These are phyloP conservation scores for Parasteatoda lunata DNA, from an alignment of 2,888 invertebrate genomes.

Conservation along the genomic window DNA sequence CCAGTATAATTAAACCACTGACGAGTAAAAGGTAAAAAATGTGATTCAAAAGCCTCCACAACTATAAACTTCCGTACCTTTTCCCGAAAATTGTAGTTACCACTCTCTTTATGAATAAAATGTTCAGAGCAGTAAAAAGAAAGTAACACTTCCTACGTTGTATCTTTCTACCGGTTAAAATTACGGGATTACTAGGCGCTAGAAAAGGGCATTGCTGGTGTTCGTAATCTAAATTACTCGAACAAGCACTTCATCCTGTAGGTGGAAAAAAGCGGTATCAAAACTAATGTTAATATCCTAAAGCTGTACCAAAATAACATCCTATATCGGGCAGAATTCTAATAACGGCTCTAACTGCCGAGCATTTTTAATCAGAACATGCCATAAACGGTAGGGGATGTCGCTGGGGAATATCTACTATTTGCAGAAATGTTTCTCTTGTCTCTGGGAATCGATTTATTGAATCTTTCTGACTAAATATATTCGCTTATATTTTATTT, in stretches of 20 bases:
- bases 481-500: too few species aligned
- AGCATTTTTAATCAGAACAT: conserved; percentile 68
- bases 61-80: conserved; percentile 17
- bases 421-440: conserved; percentile 19
- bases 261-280: conserved; percentile 60
- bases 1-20: not conserved
- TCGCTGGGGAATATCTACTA: conserved; percentile 27
- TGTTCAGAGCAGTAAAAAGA: conserved; percentile 24
- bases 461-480: not conserved
- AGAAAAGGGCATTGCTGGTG: conserved; percentile 46
- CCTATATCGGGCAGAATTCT: conserved; percentile 58
- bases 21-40: not conserved
- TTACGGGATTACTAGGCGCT: conserved; percentile 58
- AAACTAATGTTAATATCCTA: conserved; percentile 56
- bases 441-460: not conserved
- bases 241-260: conserved; percentile 64
- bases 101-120: conserved; percentile 46
- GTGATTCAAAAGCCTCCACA: not conserved
- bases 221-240: conserved; percentile 66
- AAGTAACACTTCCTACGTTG: conserved; percentile 25
- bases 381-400: conserved; percentile 55
- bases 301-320: conserved; percentile 52
- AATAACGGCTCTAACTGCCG: conserved; percentile 66
- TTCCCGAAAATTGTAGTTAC: conserved; percentile 36
- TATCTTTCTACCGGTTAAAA: conserved; percentile 39